A percentile compares a stretch with the other conserved stretches of the same genome.
phyloP scores from a whole-genome alignment of 2,113 vertebrate species.

The Anseranas semipalmata region DNA sequence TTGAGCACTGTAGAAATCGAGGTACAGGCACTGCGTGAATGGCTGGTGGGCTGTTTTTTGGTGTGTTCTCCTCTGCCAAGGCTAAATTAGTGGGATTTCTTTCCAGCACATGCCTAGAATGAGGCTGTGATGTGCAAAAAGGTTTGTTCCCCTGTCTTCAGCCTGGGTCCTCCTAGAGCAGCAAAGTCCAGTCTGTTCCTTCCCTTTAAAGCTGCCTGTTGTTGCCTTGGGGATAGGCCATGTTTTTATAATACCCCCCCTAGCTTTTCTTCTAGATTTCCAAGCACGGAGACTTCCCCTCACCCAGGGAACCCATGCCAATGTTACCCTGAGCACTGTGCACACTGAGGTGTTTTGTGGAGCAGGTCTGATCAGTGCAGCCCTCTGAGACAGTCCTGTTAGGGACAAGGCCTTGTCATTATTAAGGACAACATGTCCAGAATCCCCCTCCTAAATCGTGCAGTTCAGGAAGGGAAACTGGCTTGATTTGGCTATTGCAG shows the following conservation, averaged over 20 bases:
- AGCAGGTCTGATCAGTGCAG: background rate
- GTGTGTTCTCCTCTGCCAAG: background rate
- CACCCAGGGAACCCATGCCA: fast-evolving
- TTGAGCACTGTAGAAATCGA: background rate
- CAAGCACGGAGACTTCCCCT: background rate
- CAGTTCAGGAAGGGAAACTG: background rate
- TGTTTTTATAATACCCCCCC: background rate
- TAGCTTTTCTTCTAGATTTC: background rate
- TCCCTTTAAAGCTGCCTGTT: background rate
- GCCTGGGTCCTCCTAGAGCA: background rate
- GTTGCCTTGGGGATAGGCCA: background rate
- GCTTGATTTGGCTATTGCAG: background rate
- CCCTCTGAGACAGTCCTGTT: background rate
- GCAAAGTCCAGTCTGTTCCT: background rate
- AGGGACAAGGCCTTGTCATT: background rate
- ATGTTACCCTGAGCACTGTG: background rate
- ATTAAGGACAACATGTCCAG: background rate
- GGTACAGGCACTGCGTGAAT: background rate
- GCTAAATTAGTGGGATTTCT: background rate
- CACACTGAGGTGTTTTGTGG: background rate
- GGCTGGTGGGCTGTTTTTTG: background rate
- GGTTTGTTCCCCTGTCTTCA: background rate
- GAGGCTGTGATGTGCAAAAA: background rate
- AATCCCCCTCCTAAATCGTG: background rate
- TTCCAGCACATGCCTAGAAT: background rate